Evolutionary conservation across 2,888 invertebrate genomes (phyloP).

Genomic region (Eupithecia dodoneata): DNA sequence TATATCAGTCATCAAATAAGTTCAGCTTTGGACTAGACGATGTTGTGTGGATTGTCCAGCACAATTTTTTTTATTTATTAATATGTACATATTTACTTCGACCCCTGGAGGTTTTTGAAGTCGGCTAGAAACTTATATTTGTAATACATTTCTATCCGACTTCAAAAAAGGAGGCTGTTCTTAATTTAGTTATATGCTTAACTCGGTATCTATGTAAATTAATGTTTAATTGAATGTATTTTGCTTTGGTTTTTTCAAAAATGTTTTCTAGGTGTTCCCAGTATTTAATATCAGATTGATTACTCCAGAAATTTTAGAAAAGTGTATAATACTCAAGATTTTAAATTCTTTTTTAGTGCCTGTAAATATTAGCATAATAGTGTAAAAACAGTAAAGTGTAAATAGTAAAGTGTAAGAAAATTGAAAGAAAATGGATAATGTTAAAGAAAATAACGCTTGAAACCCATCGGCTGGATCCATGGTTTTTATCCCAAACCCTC

Average conservation of each 20-base stretch:
- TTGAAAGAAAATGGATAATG: neutral
- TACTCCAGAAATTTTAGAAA: neutral
- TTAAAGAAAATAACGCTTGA: neutral
- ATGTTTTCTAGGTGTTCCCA: neutral
- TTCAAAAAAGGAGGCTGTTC: neutral
- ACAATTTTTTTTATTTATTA: no score
- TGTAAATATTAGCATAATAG: no score
- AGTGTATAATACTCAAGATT: neutral
- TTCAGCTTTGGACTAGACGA: no score
- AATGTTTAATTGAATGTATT: neutral
- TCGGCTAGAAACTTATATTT: no score
- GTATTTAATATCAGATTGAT: neutral
- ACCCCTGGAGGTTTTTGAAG: no score
- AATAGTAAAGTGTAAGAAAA: no score
- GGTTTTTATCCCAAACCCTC: constrained; percentile 11
- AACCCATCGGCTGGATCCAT: neutral
- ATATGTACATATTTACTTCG: neutral
- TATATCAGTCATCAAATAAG: no score
- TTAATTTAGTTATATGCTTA: neutral
- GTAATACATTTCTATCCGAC: neutral
- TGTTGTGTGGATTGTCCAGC: no score
- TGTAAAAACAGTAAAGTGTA: neutral
- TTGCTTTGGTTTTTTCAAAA: neutral
- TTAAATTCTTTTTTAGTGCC: neutral
- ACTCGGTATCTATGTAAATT: neutral